Evolutionary conservation across 1,140 invertebrate genomes (phyloP), one percentile per base, ranked within the genome.

Genomic region (Lepidurus apus): DNA sequence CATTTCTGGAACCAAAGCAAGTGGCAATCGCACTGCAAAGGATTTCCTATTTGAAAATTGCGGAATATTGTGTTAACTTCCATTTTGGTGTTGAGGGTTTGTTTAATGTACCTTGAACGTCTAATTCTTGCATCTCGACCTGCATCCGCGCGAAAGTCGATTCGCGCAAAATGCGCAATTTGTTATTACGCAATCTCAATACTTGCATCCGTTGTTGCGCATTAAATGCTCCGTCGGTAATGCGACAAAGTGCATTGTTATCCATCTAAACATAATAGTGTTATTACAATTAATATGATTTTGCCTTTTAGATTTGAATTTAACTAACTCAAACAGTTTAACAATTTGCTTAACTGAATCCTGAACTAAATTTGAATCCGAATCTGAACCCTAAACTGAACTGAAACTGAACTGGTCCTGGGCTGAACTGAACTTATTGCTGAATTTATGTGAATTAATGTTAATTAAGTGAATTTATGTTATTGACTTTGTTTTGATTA

Each of bases 191-290:
- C 81, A 95, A 85, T 73, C 91, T 93, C 1, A 96, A 87, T 7
- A 95, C 90, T 79, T 93, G 89, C 7, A 96, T 84, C 79, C 93
- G 87, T 2, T 91, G 90, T 93, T 95, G 95, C 73, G 89, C 89
- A 81, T 92, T 90, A 84, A 95, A 95, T 0, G 93, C 91, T 10
- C 88, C 89, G 79, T 88, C 91, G 84, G 87, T 82, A 21, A 88
- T 83, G 8, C 81, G 83, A 77, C 85, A 87, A 26, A 87, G 82
- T 78, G 84, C 82, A 78, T 87, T 87, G 81, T 86, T 81, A 79
- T 86, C 85, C 82, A 88, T 82, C 86, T 87, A 81, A 7, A 82
- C 79, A 89, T 87, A 78, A 93, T 89, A 5, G 93, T 81, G 13
- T 10, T 21, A 53, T 47, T 8, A 8, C 21, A 21, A 53, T 53